A percentile compares a stretch with the other conserved stretches of the same genome.
Evolutionary conservation across 1,140 invertebrate genomes (phyloP).

Genomic region (Drosophila sulfurigaster): DNA sequence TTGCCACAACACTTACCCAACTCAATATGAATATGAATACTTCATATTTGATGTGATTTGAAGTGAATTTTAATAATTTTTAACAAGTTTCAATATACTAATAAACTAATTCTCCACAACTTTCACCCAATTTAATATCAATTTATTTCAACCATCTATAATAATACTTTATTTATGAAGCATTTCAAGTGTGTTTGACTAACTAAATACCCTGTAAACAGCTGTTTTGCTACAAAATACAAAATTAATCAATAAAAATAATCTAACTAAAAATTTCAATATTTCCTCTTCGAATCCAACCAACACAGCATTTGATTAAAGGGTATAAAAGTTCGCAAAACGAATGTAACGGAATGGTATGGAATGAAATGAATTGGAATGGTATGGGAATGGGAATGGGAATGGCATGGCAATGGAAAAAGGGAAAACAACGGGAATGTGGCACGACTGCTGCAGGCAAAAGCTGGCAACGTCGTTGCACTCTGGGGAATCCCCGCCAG

Average conservation of each 20-base stretch:
- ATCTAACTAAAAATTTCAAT: too few relatives aligned
- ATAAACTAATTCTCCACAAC: too few relatives aligned
- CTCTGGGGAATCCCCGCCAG: constrained; percentile 42
- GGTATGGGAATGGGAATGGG: constrained; percentile 12
- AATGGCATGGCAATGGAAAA: constrained; percentile 13
- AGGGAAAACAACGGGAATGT: not conserved
- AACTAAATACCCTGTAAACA: not conserved
- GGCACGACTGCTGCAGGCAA: constrained; percentile 35
- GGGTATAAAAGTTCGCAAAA: constrained; percentile 16
- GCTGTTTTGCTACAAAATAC: too few relatives aligned
- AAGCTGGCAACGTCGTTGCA: constrained; percentile 15
- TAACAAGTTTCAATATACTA: too few relatives aligned
- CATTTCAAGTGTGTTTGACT: not conserved
- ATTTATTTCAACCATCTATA: too few relatives aligned
- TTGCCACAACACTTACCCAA: too few relatives aligned
- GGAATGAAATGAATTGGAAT: constrained; percentile 31
- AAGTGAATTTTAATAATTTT: too few relatives aligned
- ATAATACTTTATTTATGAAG: too few relatives aligned
- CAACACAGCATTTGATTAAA: not conserved
- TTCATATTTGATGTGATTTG: too few relatives aligned
- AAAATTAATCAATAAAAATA: too few relatives aligned
- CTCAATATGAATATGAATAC: too few relatives aligned
- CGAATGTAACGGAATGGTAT: constrained; percentile 8
- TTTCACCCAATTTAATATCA: too few relatives aligned
- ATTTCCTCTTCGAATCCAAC: not conserved